A percentile compares a stretch with the other conserved stretches of the same genome.
Evolutionary conservation across 2,113 vertebrate genomes (phyloP).

Genomic region (Leucoraja erinaceus): DNA sequence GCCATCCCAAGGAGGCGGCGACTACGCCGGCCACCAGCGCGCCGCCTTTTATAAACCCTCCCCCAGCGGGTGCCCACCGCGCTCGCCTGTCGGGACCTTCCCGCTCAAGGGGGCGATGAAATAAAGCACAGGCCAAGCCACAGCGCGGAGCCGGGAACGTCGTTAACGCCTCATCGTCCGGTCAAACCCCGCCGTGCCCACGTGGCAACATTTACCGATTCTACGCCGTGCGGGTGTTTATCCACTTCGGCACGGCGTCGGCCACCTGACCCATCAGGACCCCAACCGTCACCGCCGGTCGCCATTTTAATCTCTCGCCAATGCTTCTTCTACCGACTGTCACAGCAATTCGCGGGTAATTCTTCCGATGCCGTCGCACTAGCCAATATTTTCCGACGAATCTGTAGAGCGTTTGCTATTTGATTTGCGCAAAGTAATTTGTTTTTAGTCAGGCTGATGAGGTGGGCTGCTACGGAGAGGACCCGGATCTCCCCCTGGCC

Average conservation of each 20-base stretch:
- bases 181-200: background rate
- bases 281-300: background rate
- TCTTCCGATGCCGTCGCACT: background rate
- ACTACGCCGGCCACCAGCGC: slow-evolving; percentile 42
- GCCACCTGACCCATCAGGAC: too few relatives aligned
- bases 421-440: too few relatives aligned
- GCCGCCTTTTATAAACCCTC: slow-evolving; percentile 48
- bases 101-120: background rate
- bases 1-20: slow-evolving; percentile 42
- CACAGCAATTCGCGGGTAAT: background rate
- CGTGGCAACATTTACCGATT: background rate
- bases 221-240: background rate
- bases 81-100: background rate
- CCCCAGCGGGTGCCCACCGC: slow-evolving; percentile 39
- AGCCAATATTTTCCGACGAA: background rate
- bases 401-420: background rate
- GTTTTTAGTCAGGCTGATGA: too few relatives aligned
- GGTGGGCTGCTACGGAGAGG: background rate
- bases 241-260: slow-evolving; percentile 43
- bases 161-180: too few relatives aligned
- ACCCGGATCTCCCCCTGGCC: too few relatives aligned
- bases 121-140: rapidly evolving
- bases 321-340: background rate
- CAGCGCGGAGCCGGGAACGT: background rate
- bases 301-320: slow-evolving; percentile 8